These are phyloP conservation scores for Drosophila atroscutellata DNA, from an alignment of 2,888 invertebrate species.

Conservation along the genomic window DNA sequence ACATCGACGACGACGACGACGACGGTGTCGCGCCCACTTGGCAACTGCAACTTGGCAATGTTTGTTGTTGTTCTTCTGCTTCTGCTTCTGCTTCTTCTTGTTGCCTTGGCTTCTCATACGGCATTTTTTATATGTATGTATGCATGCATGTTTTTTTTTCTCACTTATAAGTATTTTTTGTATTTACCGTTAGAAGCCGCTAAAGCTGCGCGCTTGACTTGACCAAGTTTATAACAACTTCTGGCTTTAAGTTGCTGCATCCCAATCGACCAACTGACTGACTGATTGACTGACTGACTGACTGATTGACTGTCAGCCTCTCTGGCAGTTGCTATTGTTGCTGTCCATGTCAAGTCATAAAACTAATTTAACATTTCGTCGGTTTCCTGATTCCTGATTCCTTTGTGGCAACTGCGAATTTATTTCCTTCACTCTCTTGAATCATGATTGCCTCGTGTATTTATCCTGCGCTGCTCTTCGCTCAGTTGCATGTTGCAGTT, in stretches of 20 bases:
- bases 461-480: not conserved
- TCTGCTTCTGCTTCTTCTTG: constrained; percentile 4
- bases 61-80: constrained; percentile 18
- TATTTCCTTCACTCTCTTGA: not conserved
- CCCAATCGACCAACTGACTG: constrained; percentile 9
- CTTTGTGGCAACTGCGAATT: not conserved
- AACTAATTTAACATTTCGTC: constrained; percentile 62
- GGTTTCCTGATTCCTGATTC: not conserved
- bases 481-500: not conserved
- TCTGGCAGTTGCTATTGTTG: constrained; percentile 13
- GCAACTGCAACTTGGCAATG: constrained; percentile 64
- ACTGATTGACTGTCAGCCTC: constrained; percentile 13
- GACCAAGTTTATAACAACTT: constrained; percentile 44
- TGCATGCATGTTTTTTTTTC: constrained; percentile 5
- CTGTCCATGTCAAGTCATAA: constrained; percentile 62
- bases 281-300: constrained; percentile 12
- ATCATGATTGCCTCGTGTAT: not conserved
- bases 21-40: constrained; percentile 68
- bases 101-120: constrained; percentile 53
- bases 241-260: constrained; percentile 9
- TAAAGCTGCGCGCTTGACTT: constrained; percentile 54
- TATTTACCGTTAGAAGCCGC: constrained; percentile 70
- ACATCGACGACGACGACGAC: constrained; percentile 5
- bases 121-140: constrained; percentile 34
- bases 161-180: constrained; percentile 53